These are phyloP conservation scores for Elaphurus davidianus DNA, from an alignment of 2,113 vertebrate genomes.

Conservation along the genomic window DNA sequence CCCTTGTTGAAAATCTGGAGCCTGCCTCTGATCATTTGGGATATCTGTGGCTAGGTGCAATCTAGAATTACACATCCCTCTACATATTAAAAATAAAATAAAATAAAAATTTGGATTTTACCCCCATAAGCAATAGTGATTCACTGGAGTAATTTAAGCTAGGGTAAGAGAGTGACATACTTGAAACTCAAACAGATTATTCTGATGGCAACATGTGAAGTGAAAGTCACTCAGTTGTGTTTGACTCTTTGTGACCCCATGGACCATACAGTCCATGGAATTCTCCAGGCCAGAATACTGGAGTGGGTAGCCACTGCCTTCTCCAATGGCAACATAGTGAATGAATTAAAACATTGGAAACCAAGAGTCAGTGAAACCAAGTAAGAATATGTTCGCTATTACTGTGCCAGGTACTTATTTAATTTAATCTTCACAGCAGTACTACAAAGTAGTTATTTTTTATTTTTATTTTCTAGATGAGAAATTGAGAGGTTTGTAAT, in stretches of 20 bases:
- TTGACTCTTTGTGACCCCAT: neutral
- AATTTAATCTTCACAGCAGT: neutral
- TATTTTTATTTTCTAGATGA: slow-evolving; percentile 19
- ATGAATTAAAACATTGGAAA: neutral
- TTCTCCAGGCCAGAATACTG: neutral
- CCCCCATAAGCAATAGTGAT: neutral
- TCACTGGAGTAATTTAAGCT: neutral
- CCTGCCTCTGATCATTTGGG: neutral
- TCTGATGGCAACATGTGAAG: neutral
- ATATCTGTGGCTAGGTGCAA: neutral
- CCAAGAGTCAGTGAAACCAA: neutral
- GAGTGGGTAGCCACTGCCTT: neutral
- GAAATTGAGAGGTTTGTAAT: neutral
- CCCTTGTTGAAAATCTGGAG: neutral
- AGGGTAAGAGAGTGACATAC: neutral
- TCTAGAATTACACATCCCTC: neutral
- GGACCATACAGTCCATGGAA: neutral
- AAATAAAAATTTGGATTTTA: neutral
- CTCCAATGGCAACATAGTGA: neutral
- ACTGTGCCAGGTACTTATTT: neutral
- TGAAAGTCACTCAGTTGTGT: neutral
- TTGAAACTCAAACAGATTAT: neutral
- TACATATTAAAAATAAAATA: neutral
- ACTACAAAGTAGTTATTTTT: slow-evolving; percentile 4
- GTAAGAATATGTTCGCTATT: neutral